Evolutionary conservation across 2,888 invertebrate genomes (phyloP).

Genomic region (Ischnura elegans): DNA sequence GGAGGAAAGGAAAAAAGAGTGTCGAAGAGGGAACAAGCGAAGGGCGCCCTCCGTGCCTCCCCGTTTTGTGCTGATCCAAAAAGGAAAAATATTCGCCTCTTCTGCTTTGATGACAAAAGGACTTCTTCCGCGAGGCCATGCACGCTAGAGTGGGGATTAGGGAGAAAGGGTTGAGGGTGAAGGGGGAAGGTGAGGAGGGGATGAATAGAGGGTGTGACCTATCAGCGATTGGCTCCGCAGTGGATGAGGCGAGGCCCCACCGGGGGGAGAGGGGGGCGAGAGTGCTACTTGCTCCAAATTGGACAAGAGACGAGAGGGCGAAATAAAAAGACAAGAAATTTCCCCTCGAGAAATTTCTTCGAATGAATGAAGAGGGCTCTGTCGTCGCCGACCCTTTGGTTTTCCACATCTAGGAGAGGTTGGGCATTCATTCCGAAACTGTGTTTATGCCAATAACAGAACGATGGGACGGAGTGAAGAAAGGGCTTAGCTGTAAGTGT

Average conservation of each 20-base stretch:
- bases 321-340: background rate
- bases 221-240: constrained; percentile 51
- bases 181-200: no score
- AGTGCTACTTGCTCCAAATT: constrained; percentile 19
- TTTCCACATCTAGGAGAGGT: background rate
- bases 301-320: background rate
- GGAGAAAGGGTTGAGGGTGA: background rate
- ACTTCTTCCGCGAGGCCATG: constrained; percentile 34
- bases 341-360: background rate
- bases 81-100: background rate
- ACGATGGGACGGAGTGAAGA: background rate
- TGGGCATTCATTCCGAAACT: background rate
- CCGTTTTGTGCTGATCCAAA: constrained; percentile 58
- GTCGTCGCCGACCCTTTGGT: background rate
- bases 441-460: background rate
- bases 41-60: background rate
- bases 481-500: background rate
- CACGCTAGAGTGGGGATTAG: background rate
- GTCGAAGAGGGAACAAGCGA: background rate
- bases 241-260: background rate
- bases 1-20: background rate
- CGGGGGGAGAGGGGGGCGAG: background rate
- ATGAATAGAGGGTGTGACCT: constrained; percentile 50
- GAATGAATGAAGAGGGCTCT: background rate
- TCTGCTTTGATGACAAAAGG: constrained; percentile 48